Evolutionary conservation across 2,113 vertebrate genomes (phyloP).

Genomic region (Ceratotherium simum): DNA sequence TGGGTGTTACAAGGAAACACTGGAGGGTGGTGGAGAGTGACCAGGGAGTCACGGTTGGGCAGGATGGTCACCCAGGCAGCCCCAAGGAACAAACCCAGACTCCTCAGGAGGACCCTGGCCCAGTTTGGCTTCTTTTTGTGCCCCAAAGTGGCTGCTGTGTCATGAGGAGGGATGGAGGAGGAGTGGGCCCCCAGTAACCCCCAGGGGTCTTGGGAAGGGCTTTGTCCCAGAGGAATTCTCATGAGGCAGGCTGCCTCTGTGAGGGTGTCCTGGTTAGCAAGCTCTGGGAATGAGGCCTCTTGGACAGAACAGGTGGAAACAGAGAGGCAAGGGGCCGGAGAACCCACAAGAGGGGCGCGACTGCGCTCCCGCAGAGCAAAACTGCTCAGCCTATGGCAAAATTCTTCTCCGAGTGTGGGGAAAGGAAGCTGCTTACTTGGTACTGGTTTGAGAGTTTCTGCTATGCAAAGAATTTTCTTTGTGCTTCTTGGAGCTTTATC

Average conservation of each 20-base stretch:
- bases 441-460: slow-evolving; percentile 38
- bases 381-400: not conserved
- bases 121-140: not conserved
- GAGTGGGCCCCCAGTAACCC: not conserved
- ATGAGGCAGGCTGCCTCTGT: not conserved
- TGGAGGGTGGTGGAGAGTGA: not conserved
- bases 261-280: not conserved
- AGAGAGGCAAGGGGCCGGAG: not conserved
- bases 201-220: not conserved
- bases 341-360: not conserved
- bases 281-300: not conserved
- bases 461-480: slow-evolving; percentile 79
- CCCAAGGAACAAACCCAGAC: not conserved
- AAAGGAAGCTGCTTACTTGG: not conserved
- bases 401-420: not conserved
- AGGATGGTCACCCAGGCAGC: not conserved
- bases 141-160: not conserved
- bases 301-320: not conserved
- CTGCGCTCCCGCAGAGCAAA: not conserved
- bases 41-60: not conserved
- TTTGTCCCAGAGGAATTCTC: not conserved
- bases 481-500: slow-evolving; percentile 69
- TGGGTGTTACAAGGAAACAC: not conserved
- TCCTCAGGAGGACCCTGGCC: not conserved
- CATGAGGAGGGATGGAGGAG: not conserved